Base-by-base conservation (phyloP, 2,888 invertebrate species). In the Phyllotreta striolata region DNA sequence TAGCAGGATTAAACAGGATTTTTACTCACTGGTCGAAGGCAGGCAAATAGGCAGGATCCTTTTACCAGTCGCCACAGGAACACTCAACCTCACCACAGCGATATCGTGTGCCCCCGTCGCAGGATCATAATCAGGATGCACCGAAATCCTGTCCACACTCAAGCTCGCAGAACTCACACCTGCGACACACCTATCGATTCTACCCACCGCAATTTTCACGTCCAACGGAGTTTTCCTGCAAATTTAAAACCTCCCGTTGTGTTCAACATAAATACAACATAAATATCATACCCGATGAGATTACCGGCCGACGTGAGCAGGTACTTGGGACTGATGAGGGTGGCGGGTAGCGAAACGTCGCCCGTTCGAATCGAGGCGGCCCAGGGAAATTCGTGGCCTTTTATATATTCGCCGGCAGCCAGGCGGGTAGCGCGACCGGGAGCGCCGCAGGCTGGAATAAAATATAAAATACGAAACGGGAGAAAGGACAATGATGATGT, bases 31-130 rank as follows among this genome's bases (percentile, higher is more conserved):
- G 59, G 84, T 81, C 62, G 82, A 77, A 1, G 88, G 85, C 68
- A 90, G 74, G 67, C 86, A 86, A 57, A 89, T 84, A 0, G 89
- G 88, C 1, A 83, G 80, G 49, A 88, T 83, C 35, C 82, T 79
- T 63, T 78, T 81, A 66, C 83, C 85, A 65, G 86, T 85, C 62
- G 79, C 78, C 7, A 84, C 81, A 1, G 84, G 83, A 7, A 85
- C 83, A 66, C 83, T 82, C 12, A 89, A 74, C 55, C 83, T 82
- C 38, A 90, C 72, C 6, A 90, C 73, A 0, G 88, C 88, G 7
- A 88, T 79, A 76, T 90, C 87, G 69, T 87, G 84, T 24, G 85
- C 84, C 62, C 81, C 79, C 46, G 83, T 84, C 1, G 79, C 79
- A 0, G 81, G 76, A 67, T 82, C 84, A 72, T 84, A 89, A 9